phyloP scores from a whole-genome alignment of 2,113 vertebrate species.

The Glareola pratincola region DNA sequence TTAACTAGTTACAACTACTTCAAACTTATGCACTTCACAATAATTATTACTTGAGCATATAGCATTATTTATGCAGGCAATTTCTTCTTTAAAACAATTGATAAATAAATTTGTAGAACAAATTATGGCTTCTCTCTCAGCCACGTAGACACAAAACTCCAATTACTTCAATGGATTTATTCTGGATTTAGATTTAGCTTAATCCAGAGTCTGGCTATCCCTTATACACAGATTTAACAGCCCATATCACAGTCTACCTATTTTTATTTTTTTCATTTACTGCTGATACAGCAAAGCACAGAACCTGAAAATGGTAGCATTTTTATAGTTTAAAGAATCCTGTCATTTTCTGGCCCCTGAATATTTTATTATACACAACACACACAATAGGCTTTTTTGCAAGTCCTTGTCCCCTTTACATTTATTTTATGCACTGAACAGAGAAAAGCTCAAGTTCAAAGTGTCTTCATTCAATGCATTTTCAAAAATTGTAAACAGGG shows the following conservation, averaged over 20 bases:
- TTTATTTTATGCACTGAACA: not conserved
- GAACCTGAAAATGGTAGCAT: not conserved
- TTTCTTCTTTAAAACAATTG: not conserved
- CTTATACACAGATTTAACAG: not conserved
- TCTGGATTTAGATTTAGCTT: not conserved
- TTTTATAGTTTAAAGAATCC: not conserved
- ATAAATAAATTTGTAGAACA: not conserved
- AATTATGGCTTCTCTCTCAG: not conserved
- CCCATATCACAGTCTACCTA: not conserved
- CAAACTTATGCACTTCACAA: not conserved
- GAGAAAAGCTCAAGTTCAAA: not conserved
- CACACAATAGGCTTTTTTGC: not conserved
- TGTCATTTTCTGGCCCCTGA: not conserved
- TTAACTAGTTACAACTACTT: not conserved
- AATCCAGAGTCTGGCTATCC: not conserved
- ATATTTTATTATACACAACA: not conserved
- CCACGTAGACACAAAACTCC: not conserved
- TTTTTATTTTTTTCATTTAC: not conserved
- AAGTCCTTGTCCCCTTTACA: not conserved
- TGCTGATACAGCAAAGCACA: not conserved
- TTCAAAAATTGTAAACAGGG: not conserved
- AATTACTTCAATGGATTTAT: not conserved
- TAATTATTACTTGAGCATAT: not conserved
- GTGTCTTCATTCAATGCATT: not conserved
- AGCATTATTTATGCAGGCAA: not conserved